Evolutionary conservation across 2,797 vertebrate genomes (phyloP).

Genomic region (Xiphophorus birchmanni): DNA sequence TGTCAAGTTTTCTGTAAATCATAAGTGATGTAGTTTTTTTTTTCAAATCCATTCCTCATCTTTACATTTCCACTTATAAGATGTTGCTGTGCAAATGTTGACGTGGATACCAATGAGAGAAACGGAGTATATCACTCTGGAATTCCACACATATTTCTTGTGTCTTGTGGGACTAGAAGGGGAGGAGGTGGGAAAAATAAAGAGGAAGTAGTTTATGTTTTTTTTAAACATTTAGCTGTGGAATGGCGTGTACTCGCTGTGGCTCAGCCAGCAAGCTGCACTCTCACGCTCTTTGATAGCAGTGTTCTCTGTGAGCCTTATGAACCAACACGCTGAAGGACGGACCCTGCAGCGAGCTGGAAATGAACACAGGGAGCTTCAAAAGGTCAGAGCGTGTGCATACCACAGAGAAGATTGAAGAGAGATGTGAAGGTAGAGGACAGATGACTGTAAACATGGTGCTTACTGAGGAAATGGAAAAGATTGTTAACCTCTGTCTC

Average conservation of each 20-base stretch:
- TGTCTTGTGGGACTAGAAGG: conserved; percentile 32
- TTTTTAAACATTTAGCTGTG: conserved; percentile 54
- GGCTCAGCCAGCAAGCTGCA: conserved; percentile 52
- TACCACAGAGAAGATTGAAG: conserved; percentile 65
- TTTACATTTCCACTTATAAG: conserved; percentile 7
- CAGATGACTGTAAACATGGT: conserved; percentile 57
- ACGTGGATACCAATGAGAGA: conserved; percentile 28
- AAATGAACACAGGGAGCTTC: conserved; percentile 47
- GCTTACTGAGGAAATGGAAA: conserved; percentile 21
- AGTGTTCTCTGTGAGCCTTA: conserved; percentile 42
- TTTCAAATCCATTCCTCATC: conserved; percentile 22
- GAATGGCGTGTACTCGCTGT: conserved; percentile 47
- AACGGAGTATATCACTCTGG: conserved; percentile 35
- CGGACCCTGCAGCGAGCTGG: conserved; percentile 47
- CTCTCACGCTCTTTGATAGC: conserved; percentile 73
- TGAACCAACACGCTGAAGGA: conserved; percentile 55
- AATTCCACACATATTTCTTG: conserved; percentile 26
- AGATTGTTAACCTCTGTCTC: conserved; percentile 17
- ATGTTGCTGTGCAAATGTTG: conserved; percentile 29
- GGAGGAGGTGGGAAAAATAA: conserved; percentile 20
- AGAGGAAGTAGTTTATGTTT: conserved; percentile 55
- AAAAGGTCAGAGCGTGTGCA: conserved; percentile 64
- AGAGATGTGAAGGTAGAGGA: conserved; percentile 54
- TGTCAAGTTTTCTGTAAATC: neutral
- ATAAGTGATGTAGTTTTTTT: conserved; percentile 13